phyloP scores from a whole-genome alignment of 1,140 invertebrate genomes.

The Diabrotica undecimpunctata region DNA sequence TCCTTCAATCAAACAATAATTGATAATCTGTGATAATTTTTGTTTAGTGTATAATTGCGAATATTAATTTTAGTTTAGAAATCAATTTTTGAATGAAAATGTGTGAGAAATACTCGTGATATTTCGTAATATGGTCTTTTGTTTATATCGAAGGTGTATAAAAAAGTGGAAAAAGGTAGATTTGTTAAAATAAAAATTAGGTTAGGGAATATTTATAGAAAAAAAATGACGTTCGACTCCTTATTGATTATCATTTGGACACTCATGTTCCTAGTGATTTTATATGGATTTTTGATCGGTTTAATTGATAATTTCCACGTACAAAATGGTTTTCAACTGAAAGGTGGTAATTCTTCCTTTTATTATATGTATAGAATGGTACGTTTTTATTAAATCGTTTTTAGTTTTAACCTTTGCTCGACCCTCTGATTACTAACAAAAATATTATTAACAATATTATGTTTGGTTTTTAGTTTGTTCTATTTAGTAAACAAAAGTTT shows the following conservation, averaged over 20 bases:
- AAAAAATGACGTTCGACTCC: constrained; percentile 7
- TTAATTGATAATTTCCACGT: constrained; percentile 11
- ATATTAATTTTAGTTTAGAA: neutral
- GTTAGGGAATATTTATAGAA: constrained; percentile 1
- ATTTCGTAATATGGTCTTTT: constrained; percentile 4
- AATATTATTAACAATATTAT: neutral
- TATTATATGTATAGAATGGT: constrained; percentile 8
- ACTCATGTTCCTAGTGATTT: constrained; percentile 15
- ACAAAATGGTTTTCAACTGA: constrained; percentile 10
- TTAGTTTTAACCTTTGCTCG: no score
- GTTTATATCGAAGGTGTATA: constrained; percentile 3
- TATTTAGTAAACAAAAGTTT: no score
- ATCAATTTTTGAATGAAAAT: neutral
- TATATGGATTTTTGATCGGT: constrained; percentile 24
- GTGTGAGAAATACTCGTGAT: neutral
- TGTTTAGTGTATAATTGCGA: neutral
- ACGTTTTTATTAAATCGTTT: neutral
- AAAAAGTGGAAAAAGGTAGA: neutral
- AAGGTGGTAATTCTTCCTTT: constrained; percentile 11
- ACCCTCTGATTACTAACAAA: neutral
- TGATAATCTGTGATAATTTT: neutral
- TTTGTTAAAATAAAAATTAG: neutral
- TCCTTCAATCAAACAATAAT: neutral
- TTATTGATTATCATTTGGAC: constrained; percentile 19
- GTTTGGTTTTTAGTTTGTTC: neutral